phyloP scores from a whole-genome alignment of 2,113 vertebrate species.

The Chionis minor region DNA sequence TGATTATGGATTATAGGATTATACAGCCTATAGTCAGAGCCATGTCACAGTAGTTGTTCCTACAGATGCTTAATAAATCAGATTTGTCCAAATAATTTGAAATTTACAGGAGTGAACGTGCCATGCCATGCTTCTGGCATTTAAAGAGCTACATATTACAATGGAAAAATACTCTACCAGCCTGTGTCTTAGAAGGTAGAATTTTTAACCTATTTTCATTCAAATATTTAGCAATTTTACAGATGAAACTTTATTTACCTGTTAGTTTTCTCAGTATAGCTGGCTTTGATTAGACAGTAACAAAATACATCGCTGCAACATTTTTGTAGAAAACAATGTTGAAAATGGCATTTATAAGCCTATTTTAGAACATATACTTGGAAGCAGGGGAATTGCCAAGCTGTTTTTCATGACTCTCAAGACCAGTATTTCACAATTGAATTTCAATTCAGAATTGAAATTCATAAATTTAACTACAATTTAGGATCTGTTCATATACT shows the following conservation, averaged over 20 bases:
- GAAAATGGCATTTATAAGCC: neutral
- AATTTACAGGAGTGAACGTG: neutral
- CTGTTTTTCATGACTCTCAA: neutral
- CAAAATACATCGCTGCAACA: neutral
- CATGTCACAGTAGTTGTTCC: neutral
- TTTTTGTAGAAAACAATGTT: neutral
- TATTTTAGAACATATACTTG: neutral
- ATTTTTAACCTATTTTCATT: neutral
- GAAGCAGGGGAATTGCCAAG: neutral
- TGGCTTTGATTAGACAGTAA: neutral
- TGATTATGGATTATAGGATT: neutral
- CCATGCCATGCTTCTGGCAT: neutral
- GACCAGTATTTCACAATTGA: neutral
- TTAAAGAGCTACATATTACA: neutral
- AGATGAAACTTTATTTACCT: neutral
- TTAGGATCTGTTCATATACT: neutral
- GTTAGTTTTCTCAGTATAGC: neutral
- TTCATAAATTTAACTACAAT: neutral
- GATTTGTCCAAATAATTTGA: constrained; percentile 15
- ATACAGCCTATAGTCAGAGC: neutral
- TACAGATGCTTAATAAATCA: constrained; percentile 32
- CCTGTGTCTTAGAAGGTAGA: neutral
- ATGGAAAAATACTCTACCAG: neutral
- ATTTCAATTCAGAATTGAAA: neutral
- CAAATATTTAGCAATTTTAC: neutral